These are phyloP conservation scores for Brachionus sp. DNA, from an alignment of 1,140 invertebrate species.

Conservation along the genomic window DNA sequence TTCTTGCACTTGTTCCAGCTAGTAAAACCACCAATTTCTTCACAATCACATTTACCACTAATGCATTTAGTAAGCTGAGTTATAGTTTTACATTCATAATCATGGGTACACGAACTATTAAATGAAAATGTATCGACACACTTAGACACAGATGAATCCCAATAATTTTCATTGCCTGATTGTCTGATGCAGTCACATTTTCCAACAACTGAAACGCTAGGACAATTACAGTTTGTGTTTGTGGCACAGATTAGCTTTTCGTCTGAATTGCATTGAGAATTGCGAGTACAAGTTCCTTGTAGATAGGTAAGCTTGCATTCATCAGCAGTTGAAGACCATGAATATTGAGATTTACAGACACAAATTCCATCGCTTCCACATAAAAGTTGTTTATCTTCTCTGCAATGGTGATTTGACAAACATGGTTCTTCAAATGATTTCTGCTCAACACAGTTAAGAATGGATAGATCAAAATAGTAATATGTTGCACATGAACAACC, in stretches of 20 bases:
- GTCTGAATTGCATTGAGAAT: background rate
- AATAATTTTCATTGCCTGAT: slow-evolving; percentile 1
- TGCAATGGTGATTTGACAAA: background rate
- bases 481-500: background rate
- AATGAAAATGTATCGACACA: background rate
- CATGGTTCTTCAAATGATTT: background rate
- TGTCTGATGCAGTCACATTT: background rate
- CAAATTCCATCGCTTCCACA: background rate
- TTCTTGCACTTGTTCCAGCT: slow-evolving; percentile 8
- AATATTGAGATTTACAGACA: background rate
- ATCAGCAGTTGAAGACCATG: background rate
- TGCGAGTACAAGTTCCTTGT: background rate
- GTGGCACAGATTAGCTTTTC: background rate
- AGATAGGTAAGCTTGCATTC: background rate
- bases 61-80: background rate
- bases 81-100: background rate
- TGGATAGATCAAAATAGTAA: background rate
- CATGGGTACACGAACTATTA: background rate
- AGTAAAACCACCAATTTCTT: background rate
- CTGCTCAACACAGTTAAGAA: background rate
- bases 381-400: background rate
- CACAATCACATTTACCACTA: background rate
- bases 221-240: background rate
- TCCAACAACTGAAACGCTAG: background rate
- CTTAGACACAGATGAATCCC: background rate